Percentiles rank a stretch among this genome's conserved stretches.
Evolutionary conservation across 2,797 vertebrate genomes (phyloP).

Genomic region (Peromyscus aztecus): DNA sequence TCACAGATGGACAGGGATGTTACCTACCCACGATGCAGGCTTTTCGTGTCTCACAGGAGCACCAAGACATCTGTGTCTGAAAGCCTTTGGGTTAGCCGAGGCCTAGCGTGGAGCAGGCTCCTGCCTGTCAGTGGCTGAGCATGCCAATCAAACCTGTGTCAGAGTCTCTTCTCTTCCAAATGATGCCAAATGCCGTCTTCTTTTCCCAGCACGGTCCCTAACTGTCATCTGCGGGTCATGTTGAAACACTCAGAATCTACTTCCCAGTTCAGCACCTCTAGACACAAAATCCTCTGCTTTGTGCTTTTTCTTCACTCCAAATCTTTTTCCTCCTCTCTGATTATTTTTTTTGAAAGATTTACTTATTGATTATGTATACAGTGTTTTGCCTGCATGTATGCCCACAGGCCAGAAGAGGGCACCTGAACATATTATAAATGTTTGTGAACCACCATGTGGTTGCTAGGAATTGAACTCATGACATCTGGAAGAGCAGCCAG

Average conservation of each 20-base stretch:
- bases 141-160: not conserved
- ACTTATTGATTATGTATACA: too few species aligned
- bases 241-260: not conserved
- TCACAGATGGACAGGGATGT: not conserved
- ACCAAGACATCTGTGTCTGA: not conserved
- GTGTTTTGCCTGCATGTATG: too few species aligned
- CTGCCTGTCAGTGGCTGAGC: not conserved
- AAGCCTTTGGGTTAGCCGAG: not conserved
- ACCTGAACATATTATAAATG: too few species aligned
- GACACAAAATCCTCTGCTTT: not conserved
- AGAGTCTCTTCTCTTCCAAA: not conserved
- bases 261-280: not conserved
- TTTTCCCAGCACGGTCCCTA: not conserved
- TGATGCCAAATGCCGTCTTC: not conserved
- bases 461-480: too few species aligned
- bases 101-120: not conserved
- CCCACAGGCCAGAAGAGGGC: too few species aligned
- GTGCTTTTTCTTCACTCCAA: not conserved
- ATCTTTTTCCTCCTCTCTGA: too few species aligned
- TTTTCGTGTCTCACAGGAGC: not conserved
- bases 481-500: too few species aligned
- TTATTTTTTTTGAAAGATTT: too few species aligned
- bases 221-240: not conserved
- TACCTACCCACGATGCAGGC: not conserved
- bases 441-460: too few species aligned